Evolutionary conservation across 2,797 vertebrate species (phyloP), one percentile per base, ranked within the genome.

Genomic region (Squalus acanthias): DNA sequence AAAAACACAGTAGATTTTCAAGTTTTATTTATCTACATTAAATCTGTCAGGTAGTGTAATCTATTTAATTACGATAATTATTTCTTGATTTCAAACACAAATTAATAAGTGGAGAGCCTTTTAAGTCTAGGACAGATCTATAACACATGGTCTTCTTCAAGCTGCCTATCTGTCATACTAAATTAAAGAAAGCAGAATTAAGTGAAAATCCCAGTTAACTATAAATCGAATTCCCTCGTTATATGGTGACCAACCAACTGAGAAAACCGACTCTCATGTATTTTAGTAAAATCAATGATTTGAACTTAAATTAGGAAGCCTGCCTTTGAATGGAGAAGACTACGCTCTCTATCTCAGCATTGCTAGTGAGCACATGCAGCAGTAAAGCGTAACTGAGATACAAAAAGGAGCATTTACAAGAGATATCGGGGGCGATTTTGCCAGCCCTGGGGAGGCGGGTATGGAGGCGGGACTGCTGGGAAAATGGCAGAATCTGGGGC

Each of bases 231-330:
- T 65, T 65, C 60, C 26, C 60, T 92, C 8, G 89, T 65, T 92
- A 92, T 26, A 92, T 63, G 89, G 63, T 95, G 67, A 72, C 67
- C 39, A 95, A 72, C 67, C 67, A 95, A 95, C 39, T 72, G 93
- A 95, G 67, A 95, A 95, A 70, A 95, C 67, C 50, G 46, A 95
- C 22, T 69, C 17, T 50, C 60, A 72, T 50, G 76, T n/a, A 95
- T 95, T 76, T 95, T 53, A 95, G 70, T 95, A 76, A 95, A 95
- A 76, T 95, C 93, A 72, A 69, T 69, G 67, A 70, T 26, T 72
- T 63, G 39, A 53, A 29, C 67, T 95, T 69, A 94, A 94, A 65
- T 65, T 92, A 65, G 89, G n/a, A 92, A 65, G 57, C 29, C 29
- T 92, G 89, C 29, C 60, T 92, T 60, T 92, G 89, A 92, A 65